phyloP scores from a whole-genome alignment of 2,797 vertebrate species.

The Eulemur rubriventer region DNA sequence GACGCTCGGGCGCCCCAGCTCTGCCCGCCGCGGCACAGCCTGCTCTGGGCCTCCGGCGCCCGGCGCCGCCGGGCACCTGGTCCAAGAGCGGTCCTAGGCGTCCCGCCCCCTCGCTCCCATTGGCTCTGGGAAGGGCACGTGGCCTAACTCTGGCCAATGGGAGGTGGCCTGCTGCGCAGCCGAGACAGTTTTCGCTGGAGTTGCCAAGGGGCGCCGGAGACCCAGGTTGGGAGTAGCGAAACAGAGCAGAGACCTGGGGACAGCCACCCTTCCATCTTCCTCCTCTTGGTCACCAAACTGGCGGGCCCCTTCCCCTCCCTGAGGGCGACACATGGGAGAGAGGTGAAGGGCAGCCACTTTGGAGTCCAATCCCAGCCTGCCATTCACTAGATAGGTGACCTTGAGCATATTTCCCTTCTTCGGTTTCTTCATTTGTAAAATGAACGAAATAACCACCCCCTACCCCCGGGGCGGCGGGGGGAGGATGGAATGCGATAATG shows the following conservation, averaged over 20 bases:
- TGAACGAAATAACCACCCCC: neutral
- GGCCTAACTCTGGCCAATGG: neutral
- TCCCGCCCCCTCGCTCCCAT: neutral
- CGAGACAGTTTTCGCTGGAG: rapidly evolving
- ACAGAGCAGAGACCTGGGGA: neutral
- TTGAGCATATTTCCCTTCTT: neutral
- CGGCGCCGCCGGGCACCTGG: neutral
- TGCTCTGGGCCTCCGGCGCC: rapidly evolving
- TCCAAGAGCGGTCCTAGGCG: too few species aligned
- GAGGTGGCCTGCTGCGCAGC: neutral
- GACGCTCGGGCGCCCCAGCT: rapidly evolving
- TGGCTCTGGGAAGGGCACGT: neutral
- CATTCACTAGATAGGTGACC: neutral
- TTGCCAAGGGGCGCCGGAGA: neutral
- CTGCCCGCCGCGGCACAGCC: rapidly evolving
- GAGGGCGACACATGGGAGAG: neutral
- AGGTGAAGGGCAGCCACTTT: neutral
- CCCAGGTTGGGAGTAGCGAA: rapidly evolving
- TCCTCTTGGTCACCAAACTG: neutral
- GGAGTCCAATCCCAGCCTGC: too few species aligned
- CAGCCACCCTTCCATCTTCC: neutral
- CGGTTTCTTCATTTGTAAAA: neutral
- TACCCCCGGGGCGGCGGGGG: too few species aligned
- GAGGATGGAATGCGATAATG: neutral
- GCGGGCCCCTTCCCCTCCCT: neutral